A percentile compares a stretch with the other conserved stretches of the same genome.
Evolutionary conservation across 64 coral and sea anemone species (phyloP).

Genomic region (Astreopora myriophthalma): DNA sequence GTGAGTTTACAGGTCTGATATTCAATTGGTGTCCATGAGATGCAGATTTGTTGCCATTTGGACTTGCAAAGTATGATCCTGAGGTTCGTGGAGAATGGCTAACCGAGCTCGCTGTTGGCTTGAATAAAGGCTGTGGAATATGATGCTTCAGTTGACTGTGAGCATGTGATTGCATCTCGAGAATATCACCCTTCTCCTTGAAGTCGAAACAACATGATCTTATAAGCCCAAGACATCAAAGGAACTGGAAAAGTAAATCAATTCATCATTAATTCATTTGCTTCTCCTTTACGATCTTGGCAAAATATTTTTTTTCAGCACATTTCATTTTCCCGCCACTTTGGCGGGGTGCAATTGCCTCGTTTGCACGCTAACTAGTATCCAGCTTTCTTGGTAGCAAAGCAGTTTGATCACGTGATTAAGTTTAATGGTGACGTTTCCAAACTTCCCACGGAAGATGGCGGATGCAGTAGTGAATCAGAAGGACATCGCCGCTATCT

Average conservation of each 20-base stretch:
- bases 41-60: constrained; percentile 38
- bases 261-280: no score
- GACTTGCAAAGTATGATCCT: constrained; percentile 23
- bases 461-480: constrained; percentile 72
- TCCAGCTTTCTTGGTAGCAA: neutral
- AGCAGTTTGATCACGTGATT: constrained; percentile 63
- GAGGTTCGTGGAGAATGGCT: constrained; percentile 51
- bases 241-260: neutral
- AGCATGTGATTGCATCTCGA: constrained; percentile 61
- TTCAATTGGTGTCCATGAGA: constrained; percentile 71
- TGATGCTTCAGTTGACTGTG: constrained; percentile 73
- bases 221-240: neutral
- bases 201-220: neutral
- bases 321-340: constrained; percentile 63
- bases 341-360: constrained; percentile 21
- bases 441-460: constrained; percentile 85
- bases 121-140: constrained; percentile 97
- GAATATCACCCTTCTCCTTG: neutral
- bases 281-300: neutral
- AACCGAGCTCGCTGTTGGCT: constrained; percentile 72
- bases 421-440: constrained; percentile 82
- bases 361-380: constrained; percentile 7
- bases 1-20: constrained; percentile 69
- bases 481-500: constrained; percentile 94
- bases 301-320: neutral